Conservation (phyloP, 2,888 invertebrate genomes). For the Linnaemya vulpina region DNA sequence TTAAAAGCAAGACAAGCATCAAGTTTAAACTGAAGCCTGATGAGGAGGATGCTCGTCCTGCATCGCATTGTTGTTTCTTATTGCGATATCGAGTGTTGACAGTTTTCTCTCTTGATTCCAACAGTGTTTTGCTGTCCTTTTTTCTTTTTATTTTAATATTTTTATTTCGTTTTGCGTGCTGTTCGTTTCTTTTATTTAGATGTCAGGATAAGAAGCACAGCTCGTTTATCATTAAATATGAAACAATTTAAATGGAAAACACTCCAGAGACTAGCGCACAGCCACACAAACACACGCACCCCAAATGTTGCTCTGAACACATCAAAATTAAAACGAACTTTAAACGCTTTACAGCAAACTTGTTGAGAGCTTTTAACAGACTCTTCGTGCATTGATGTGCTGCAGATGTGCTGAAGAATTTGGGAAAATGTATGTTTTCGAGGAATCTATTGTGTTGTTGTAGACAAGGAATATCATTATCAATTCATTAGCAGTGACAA, state of each 20-base stretch:
- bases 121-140: not conserved
- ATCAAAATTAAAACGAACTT: slow-evolving; percentile 3
- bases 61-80: slow-evolving; percentile 31
- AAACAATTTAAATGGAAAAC: slow-evolving; percentile 63
- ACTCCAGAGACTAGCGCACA: slow-evolving; percentile 44
- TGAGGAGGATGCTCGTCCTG: slow-evolving; percentile 22
- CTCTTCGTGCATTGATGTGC: not conserved
- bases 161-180: not conserved
- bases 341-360: not conserved
- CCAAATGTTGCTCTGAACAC: not conserved
- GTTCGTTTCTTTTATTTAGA: slow-evolving; percentile 13
- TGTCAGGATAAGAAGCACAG: slow-evolving; percentile 32
- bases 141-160: no score
- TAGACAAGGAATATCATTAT: no score
- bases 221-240: slow-evolving; percentile 71
- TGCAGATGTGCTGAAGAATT: not conserved
- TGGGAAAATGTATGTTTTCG: not conserved
- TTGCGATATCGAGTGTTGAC: slow-evolving; percentile 63
- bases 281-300: not conserved
- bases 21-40: slow-evolving; percentile 19
- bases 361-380: not conserved
- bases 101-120: slow-evolving; percentile 15
- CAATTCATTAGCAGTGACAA: no score
- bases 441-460: no score
- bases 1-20: slow-evolving; percentile 10